Percentiles rank a stretch among this genome's conserved stretches.
These are phyloP conservation scores for Onthophagus taurus DNA, from an alignment of 1,140 invertebrate genomes.

Conservation along the genomic window DNA sequence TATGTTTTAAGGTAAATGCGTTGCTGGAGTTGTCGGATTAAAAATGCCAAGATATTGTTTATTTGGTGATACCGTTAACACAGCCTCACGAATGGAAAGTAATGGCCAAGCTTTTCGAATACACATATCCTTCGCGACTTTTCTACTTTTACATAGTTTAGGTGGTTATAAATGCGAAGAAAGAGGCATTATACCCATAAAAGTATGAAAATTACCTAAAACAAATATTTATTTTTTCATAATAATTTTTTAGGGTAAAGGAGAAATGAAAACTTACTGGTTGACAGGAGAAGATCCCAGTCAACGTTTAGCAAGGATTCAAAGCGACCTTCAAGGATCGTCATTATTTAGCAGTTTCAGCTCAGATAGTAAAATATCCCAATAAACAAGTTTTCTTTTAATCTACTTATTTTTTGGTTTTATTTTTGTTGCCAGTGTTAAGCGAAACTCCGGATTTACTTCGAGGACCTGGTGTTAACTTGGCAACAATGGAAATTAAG, in stretches of 20 bases:
- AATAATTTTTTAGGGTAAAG: slow-evolving; percentile 52
- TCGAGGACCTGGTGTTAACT: slow-evolving; percentile 13
- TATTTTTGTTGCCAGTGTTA: too few relatives aligned
- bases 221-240: slow-evolving; percentile 1
- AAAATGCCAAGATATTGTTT: slow-evolving; percentile 85
- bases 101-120: slow-evolving; percentile 60
- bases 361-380: slow-evolving; percentile 30
- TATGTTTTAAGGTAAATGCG: slow-evolving; percentile 44
- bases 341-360: slow-evolving; percentile 32
- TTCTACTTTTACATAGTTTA: slow-evolving; percentile 51
- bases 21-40: slow-evolving; percentile 77
- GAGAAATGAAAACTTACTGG: slow-evolving; percentile 69
- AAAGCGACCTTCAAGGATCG: slow-evolving; percentile 31
- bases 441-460: slow-evolving; percentile 34
- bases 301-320: slow-evolving; percentile 29
- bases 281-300: slow-evolving; percentile 51
- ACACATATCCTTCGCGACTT: slow-evolving; percentile 60
- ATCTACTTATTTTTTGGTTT: slow-evolving; percentile 13
- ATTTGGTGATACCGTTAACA: slow-evolving; percentile 82
- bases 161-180: slow-evolving; percentile 61
- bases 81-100: slow-evolving; percentile 60
- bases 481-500: not conserved
- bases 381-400: slow-evolving; percentile 4
- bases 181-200: slow-evolving; percentile 58
- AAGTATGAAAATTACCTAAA: slow-evolving; percentile 40